Percentiles rank a stretch among this genome's conserved stretches.
Conservation (phyloP, 2,888 invertebrate genomes). For the Lepas anatifera region DNA sequence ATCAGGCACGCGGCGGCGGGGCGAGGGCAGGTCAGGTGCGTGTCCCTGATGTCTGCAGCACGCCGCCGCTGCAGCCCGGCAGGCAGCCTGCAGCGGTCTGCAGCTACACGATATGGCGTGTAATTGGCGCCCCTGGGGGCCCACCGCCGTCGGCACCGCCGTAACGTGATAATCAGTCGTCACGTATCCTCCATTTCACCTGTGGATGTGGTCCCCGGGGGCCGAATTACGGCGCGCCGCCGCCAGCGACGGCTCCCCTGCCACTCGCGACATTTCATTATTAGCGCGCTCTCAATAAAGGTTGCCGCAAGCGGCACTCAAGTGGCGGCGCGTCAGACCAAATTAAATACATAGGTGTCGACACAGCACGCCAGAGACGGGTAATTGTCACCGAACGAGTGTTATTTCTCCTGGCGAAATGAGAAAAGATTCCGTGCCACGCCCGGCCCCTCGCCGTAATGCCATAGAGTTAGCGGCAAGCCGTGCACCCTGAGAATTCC, state of each 20-base stretch:
- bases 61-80: background rate
- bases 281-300: slow-evolving; percentile 8
- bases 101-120: no score
- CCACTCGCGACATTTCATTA: slow-evolving; percentile 7
- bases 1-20: background rate
- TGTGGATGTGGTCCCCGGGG: background rate
- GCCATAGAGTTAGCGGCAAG: no score
- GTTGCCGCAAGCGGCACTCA: background rate
- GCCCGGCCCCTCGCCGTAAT: no score
- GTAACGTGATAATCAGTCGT: slow-evolving; percentile 1
- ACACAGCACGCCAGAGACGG: background rate
- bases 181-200: slow-evolving; percentile 2
- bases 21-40: background rate
- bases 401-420: background rate
- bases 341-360: slow-evolving; percentile 4
- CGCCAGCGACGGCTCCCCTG: background rate
- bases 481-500: no score
- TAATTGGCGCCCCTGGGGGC: background rate
- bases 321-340: background rate
- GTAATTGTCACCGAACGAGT: background rate
- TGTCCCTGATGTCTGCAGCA: background rate
- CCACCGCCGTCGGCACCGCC: background rate
- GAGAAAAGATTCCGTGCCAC: no score
- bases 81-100: no score
- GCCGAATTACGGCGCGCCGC: background rate